Evolutionary conservation across 1,140 invertebrate genomes (phyloP).

Genomic region (Danaus melanippus): DNA sequence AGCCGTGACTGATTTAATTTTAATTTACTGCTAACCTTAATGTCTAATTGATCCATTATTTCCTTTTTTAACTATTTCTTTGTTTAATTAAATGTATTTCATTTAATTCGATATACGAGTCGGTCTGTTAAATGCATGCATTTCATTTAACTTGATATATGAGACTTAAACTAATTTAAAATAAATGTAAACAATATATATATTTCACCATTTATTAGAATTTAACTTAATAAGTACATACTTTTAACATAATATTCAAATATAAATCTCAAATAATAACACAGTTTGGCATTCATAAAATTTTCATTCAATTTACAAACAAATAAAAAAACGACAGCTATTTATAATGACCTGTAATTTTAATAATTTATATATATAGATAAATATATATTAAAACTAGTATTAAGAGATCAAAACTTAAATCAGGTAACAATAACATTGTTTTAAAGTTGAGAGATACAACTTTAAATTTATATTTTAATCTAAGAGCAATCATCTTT

Average conservation of each 20-base stretch:
- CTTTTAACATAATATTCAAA: constrained; percentile 48
- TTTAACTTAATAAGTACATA: constrained; percentile 56
- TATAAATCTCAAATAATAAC: constrained; percentile 64
- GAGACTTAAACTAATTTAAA: no score
- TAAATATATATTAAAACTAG: constrained; percentile 42
- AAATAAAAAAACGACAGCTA: constrained; percentile 10
- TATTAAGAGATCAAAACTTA: constrained; percentile 64
- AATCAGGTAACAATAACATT: constrained; percentile 59
- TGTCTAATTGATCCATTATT: no score
- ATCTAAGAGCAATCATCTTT: constrained; percentile 27
- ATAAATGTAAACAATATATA: no score
- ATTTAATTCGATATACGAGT: no score
- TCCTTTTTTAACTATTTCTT: no score
- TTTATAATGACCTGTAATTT: constrained; percentile 42
- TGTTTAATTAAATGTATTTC: no score
- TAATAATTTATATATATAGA: constrained; percentile 31
- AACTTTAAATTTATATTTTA: constrained; percentile 23
- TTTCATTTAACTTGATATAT: no score
- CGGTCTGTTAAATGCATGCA: no score
- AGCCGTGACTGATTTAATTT: no score
- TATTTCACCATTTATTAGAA: constrained; percentile 33
- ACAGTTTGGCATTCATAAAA: constrained; percentile 52
- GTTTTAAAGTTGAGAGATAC: constrained; percentile 29
- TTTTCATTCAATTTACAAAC: constrained; percentile 17
- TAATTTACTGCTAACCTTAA: no score